Conservation (phyloP, 1,140 invertebrate genomes). For the Lepidurus arcticus region DNA sequence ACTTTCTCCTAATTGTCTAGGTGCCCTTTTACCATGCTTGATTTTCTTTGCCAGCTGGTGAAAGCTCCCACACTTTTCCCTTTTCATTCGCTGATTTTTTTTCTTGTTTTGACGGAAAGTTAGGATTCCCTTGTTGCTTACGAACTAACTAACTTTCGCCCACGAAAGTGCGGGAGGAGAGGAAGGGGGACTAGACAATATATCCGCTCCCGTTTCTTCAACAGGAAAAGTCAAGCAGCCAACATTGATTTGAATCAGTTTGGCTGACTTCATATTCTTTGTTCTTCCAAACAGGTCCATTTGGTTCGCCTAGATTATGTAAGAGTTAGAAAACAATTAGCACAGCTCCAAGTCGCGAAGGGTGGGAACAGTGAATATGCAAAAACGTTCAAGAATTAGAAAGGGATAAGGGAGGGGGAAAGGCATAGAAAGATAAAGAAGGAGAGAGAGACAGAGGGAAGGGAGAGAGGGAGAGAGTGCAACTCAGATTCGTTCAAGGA, state of each 20-base stretch:
- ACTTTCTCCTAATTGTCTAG: slow-evolving; percentile 1
- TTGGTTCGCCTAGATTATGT: not conserved
- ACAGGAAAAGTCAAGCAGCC: no score
- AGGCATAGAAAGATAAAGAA: not conserved
- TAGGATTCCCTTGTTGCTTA: not conserved
- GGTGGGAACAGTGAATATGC: not conserved
- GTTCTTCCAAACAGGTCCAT: no score
- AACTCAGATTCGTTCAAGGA: not conserved
- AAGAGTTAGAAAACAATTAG: not conserved
- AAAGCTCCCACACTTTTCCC: slow-evolving; percentile 2
- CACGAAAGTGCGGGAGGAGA: no score
- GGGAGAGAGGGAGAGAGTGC: not conserved
- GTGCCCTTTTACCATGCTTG: not conserved
- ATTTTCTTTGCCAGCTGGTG: not conserved
- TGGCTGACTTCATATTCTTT: no score
- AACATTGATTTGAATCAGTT: no score
- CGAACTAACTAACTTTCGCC: not conserved
- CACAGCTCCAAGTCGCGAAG: not conserved
- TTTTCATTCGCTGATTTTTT: not conserved
- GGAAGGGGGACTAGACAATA: no score
- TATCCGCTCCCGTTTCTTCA: no score
- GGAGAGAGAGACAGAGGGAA: slow-evolving; percentile 3
- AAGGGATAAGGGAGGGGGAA: not conserved
- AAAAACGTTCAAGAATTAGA: slow-evolving; percentile 19
- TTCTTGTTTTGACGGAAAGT: not conserved